These are phyloP conservation scores for Ceyx erithaca DNA, from an alignment of 2,797 vertebrate species.

Conservation along the genomic window DNA sequence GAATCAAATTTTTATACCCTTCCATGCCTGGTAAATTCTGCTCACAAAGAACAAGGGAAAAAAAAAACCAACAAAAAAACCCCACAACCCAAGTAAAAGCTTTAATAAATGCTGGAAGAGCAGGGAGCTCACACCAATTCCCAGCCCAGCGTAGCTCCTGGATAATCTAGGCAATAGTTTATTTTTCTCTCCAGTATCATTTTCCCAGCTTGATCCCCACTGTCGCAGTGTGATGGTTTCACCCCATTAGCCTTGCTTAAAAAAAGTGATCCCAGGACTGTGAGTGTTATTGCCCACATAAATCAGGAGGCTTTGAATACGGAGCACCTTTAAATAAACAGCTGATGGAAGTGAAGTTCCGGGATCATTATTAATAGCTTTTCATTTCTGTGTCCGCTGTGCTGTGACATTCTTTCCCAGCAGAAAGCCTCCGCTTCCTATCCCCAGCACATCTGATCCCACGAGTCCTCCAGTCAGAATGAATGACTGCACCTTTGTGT, in stretches of 20 bases:
- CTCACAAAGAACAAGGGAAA: constrained; percentile 38
- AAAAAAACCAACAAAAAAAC: neutral
- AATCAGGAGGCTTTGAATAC: constrained; percentile 81
- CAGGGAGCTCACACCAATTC: constrained; percentile 26
- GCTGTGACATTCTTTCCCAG: constrained; percentile 83
- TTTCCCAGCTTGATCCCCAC: constrained; percentile 73
- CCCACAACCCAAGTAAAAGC: neutral
- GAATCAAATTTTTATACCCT: constrained; percentile 42
- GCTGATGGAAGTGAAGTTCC: constrained; percentile 84
- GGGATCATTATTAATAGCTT: constrained; percentile 85
- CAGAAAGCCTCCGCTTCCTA: constrained; percentile 76
- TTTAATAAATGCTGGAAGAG: constrained; percentile 56
- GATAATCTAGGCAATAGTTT: constrained; percentile 68
- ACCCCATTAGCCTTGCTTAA: constrained; percentile 83
- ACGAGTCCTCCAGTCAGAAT: constrained; percentile 77
- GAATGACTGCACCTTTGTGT: constrained; percentile 80
- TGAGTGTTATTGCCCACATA: constrained; percentile 82
- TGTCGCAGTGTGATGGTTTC: constrained; percentile 75
- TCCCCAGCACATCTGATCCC: constrained; percentile 74
- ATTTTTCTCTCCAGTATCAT: constrained; percentile 69
- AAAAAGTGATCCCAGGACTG: constrained; percentile 76
- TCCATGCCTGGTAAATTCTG: constrained; percentile 41
- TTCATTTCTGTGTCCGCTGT: constrained; percentile 83
- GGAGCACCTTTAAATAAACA: constrained; percentile 86
- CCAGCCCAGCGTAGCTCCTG: constrained; percentile 17